Conservation (phyloP, 1,140 invertebrate species). For the Anastrepha ludens region DNA sequence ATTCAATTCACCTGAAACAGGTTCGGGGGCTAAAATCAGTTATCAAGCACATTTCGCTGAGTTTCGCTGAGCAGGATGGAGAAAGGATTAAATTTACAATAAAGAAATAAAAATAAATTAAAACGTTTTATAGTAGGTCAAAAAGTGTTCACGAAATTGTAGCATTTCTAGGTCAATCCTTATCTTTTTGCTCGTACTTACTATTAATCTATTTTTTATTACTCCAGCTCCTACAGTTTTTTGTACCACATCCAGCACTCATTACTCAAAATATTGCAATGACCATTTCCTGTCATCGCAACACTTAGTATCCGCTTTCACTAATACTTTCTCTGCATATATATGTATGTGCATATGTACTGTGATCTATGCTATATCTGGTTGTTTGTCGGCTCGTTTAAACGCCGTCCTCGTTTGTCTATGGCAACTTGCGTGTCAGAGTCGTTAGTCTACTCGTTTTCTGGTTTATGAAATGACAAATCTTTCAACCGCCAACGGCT, state of each 20-base stretch:
- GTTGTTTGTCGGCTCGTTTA: background rate
- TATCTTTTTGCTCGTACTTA: background rate
- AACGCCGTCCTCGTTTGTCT: slow-evolving; percentile 4
- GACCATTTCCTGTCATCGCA: slow-evolving; percentile 41
- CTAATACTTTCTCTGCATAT: background rate
- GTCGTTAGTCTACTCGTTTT: slow-evolving; percentile 41
- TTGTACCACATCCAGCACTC: background rate
- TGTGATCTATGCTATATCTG: background rate
- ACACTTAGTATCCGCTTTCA: slow-evolving; percentile 6
- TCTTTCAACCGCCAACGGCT: slow-evolving; percentile 39
- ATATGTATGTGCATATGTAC: background rate
- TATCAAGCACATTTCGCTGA: too few relatives aligned
- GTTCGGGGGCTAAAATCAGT: too few relatives aligned
- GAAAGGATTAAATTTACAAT: too few relatives aligned
- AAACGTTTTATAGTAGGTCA: too few relatives aligned
- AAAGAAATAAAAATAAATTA: too few relatives aligned
- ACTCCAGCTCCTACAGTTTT: background rate
- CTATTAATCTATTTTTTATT: background rate
- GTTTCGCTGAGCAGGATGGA: too few relatives aligned
- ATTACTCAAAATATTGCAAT: slow-evolving; percentile 43
- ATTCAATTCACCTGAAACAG: too few relatives aligned
- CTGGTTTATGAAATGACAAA: slow-evolving; percentile 41
- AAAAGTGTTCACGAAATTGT: too few relatives aligned
- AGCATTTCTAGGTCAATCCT: too few relatives aligned
- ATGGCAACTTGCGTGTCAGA: slow-evolving; percentile 45